A percentile compares a stretch with the other conserved stretches of the same genome.
These are phyloP conservation scores for Heliconius hewitsoni DNA, from an alignment of 1,140 invertebrate species.

Conservation along the genomic window DNA sequence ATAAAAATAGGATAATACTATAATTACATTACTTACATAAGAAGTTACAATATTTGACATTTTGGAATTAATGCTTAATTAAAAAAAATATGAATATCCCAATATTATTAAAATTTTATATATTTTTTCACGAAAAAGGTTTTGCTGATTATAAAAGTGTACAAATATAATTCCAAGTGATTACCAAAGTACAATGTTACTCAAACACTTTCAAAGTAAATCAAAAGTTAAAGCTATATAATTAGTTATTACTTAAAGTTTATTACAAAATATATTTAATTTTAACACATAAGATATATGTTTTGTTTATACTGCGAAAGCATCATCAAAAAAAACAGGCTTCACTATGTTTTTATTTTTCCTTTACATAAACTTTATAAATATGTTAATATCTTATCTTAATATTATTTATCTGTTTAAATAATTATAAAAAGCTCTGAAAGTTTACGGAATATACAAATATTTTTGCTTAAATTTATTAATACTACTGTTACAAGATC, in stretches of 20 bases:
- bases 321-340: too few species aligned
- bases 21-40: not conserved
- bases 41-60: not conserved
- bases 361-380: not conserved
- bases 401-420: not conserved
- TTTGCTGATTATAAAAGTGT: constrained; percentile 14
- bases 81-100: not conserved
- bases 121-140: constrained; percentile 13
- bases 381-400: not conserved
- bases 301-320: too few species aligned
- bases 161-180: constrained; percentile 31
- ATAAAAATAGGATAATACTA: not conserved
- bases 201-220: constrained; percentile 11
- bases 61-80: constrained; percentile 9
- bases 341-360: not conserved
- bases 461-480: constrained; percentile 17
- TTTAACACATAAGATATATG: too few species aligned
- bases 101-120: constrained; percentile 13
- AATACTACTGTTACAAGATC: constrained; percentile 7
- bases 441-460: constrained; percentile 11
- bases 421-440: not conserved
- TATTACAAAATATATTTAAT: constrained; percentile 2
- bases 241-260: too few species aligned
- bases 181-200: constrained; percentile 24
- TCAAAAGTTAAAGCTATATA: not conserved